Conservation (phyloP, 2,888 invertebrate species). For the Hyposoter dolosus region DNA sequence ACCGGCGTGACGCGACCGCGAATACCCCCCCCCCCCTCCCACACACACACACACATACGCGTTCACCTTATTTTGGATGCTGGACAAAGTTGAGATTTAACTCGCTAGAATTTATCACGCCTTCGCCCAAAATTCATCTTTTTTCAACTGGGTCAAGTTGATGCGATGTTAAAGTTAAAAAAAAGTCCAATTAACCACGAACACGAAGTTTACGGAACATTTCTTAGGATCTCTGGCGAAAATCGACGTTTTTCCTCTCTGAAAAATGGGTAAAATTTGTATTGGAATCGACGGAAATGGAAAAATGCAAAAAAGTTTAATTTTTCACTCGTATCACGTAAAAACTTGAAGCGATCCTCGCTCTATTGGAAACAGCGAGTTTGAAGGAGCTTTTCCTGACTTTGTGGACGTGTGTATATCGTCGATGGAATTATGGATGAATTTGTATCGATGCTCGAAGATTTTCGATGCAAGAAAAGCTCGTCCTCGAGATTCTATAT, state of each 20-base stretch:
- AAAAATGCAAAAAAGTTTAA: neutral
- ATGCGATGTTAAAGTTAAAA: neutral
- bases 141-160: constrained; percentile 17
- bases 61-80: constrained; percentile 18
- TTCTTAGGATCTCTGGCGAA: neutral
- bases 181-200: neutral
- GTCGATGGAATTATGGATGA: neutral
- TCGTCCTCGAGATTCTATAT: neutral
- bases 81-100: constrained; percentile 32
- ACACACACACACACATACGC: neutral
- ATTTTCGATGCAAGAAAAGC: constrained; percentile 19
- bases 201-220: neutral
- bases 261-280: neutral
- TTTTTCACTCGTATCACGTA: neutral
- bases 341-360: neutral
- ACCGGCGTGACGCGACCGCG: constrained; percentile 70
- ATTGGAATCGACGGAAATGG: neutral
- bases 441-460: constrained; percentile 52
- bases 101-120: constrained; percentile 29
- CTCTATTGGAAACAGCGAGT: neutral
- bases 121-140: neutral
- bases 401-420: no score
- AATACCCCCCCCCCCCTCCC: neutral
- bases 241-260: neutral
- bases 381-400: neutral